Evolutionary conservation across 1,140 invertebrate species (phyloP).

Genomic region (Plectus sambesii): DNA sequence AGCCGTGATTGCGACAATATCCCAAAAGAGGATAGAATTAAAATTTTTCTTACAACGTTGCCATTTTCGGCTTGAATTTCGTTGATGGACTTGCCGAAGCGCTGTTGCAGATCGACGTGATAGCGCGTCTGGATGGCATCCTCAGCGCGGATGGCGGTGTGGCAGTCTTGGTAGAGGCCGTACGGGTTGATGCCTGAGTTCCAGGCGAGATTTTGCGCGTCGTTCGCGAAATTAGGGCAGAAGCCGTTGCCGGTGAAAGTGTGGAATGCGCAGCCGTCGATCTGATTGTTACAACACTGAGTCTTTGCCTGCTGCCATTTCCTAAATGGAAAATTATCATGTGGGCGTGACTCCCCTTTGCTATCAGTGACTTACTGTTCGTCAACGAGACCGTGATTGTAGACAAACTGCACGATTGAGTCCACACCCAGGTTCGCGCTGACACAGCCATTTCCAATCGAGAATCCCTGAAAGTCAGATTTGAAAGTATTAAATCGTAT

Average conservation of each 20-base stretch:
- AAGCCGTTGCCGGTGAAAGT: slow-evolving; percentile 13
- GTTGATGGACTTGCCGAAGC: no score
- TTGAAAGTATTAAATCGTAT: no score
- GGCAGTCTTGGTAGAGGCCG: slow-evolving; percentile 23
- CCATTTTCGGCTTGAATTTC: no score
- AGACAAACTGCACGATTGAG: slow-evolving; percentile 21
- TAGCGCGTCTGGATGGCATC: no score
- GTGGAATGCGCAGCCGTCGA: slow-evolving; percentile 22
- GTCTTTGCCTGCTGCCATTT: slow-evolving; percentile 19
- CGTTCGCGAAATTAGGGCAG: slow-evolving; percentile 20
- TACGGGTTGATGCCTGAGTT: slow-evolving; percentile 21
- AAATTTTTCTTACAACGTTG: no score
- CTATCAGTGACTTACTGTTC: slow-evolving; percentile 8
- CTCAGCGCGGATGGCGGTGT: no score
- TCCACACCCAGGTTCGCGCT: slow-evolving; percentile 17
- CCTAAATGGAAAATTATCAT: slow-evolving; percentile 10
- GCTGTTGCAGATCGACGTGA: no score
- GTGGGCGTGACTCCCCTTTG: no score
- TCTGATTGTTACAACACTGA: slow-evolving; percentile 20
- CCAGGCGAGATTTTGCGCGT: slow-evolving; percentile 18
- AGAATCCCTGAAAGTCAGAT: no score
- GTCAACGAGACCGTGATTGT: slow-evolving; percentile 23
- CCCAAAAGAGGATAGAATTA: no score
- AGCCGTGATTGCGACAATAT: no score
- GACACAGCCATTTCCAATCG: slow-evolving; percentile 28